A percentile compares a stretch with the other conserved stretches of the same genome.
Evolutionary conservation across 2,113 vertebrate species (phyloP).

Genomic region (Rhabdornis inornatus): DNA sequence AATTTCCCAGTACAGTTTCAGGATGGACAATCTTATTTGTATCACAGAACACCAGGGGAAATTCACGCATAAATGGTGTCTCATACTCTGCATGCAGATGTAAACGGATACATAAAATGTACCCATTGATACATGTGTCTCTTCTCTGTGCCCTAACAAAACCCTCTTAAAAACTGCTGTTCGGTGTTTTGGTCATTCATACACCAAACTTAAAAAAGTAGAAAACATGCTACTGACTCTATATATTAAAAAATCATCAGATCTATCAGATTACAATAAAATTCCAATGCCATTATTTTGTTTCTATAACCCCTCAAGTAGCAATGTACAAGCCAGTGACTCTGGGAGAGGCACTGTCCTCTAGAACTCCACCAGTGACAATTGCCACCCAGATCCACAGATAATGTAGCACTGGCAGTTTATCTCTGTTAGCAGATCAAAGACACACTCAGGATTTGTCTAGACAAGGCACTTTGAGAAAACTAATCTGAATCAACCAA

Average conservation of each 20-base stretch:
- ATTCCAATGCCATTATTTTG: not conserved
- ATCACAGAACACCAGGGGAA: not conserved
- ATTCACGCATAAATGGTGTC: not conserved
- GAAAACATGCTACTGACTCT: not conserved
- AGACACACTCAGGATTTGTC: not conserved
- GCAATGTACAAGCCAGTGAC: not conserved
- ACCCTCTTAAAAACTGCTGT: not conserved
- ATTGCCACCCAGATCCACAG: not conserved
- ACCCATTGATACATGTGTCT: not conserved
- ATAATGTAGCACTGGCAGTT: not conserved
- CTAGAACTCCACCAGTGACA: not conserved
- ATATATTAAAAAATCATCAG: not conserved
- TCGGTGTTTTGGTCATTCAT: not conserved
- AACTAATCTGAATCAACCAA: not conserved
- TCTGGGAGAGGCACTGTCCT: not conserved
- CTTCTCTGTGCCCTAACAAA: not conserved
- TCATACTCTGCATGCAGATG: not conserved
- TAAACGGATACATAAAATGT: not conserved
- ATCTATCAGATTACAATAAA: not conserved
- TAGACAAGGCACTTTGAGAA: not conserved
- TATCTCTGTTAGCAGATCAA: not conserved
- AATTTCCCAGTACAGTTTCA: not conserved
- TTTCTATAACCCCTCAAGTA: not conserved
- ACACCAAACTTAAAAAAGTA: not conserved
- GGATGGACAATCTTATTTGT: not conserved